Evolutionary conservation across 2,797 vertebrate genomes (phyloP), one percentile per base, ranked within the genome.

Genomic region (Micromesistius poutassou): DNA sequence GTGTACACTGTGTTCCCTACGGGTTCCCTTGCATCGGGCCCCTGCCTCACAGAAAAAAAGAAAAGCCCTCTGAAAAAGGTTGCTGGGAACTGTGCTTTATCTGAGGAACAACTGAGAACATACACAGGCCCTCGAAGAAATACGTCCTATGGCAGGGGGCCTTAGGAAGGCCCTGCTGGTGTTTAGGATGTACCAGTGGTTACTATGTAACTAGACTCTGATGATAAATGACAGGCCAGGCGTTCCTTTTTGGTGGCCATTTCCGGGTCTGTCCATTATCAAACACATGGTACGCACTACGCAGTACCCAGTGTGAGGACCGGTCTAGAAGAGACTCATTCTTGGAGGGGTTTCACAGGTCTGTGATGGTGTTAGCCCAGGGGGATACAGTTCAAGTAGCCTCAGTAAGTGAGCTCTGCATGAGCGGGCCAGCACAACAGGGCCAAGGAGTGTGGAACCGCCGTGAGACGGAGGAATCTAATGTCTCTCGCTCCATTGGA

Each of bases 361-460:
- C 78, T 74, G 0, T 40, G 76, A 73, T 19, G 31, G 77, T 74
- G 79, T 28, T 2, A 68, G n/a, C 81, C 84, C 83, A 83, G 75
- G 76, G 84, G 86, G 83, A 90, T 36, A 73, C 16, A 5, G 74
- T 77, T 87, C 79, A 89, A 85, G 87, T 83, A 82, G 85, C 86
- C 76, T 81, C 79, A 76, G 85, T 80, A 88, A 88, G 78, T 80
- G 80, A 82, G 87, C 91, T 91, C 88, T 88, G 84, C 87, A 81
- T 40, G 76, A 86, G 82, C 88, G 86, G 74, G 35, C 50, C 84
- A 46, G 82, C 82, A 81, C 88, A 83, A 84, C 84, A 84, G 83
- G 74, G 85, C 78, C 80, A 77, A 86, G 82, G 85, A 86, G 85
- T 79, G 85, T 88, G 81, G 85, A 88, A 88, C 89, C 81, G 81